Percentiles rank a stretch among this genome's conserved stretches.
Conservation (phyloP, 2,888 invertebrate species). For the Drosophila multiciliata region DNA sequence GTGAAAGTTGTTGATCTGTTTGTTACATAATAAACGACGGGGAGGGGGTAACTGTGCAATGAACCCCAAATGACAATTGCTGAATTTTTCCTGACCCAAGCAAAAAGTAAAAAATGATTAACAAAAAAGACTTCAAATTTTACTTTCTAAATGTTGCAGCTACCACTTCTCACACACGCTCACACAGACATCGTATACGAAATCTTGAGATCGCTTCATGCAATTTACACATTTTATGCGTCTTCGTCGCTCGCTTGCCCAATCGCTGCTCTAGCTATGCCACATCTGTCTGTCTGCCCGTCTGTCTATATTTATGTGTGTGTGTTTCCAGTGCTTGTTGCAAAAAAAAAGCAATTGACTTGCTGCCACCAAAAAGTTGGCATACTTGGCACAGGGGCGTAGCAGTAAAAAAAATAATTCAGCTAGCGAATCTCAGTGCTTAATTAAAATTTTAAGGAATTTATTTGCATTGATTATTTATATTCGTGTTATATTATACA, state of each 20-base stretch:
- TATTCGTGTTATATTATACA: neutral
- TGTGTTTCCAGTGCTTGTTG: constrained; percentile 48
- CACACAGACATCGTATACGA: constrained; percentile 31
- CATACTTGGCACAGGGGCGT: constrained; percentile 39
- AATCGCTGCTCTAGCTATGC: constrained; percentile 55
- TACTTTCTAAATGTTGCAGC: constrained; percentile 73
- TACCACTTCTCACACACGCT: constrained; percentile 26
- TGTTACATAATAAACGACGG: constrained; percentile 61
- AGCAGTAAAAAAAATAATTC: constrained; percentile 1
- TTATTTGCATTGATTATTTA: neutral
- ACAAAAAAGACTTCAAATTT: constrained; percentile 47
- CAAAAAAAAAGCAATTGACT: constrained; percentile 55
- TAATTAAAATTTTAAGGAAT: neutral
- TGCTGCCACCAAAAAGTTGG: constrained; percentile 40
- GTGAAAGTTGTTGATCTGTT: constrained; percentile 81
- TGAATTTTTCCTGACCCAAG: constrained; percentile 74
- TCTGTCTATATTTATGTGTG: neutral
- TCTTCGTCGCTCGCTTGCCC: constrained; percentile 62
- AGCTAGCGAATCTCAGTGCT: neutral
- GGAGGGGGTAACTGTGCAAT: constrained; percentile 63
- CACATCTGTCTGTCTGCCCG: constrained; percentile 23
- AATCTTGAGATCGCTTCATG: constrained; percentile 66
- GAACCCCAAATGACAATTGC: constrained; percentile 79
- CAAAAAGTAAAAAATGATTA: neutral
- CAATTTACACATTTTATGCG: constrained; percentile 58